Conservation (phyloP, 1,140 invertebrate species). For the Solen grandis region DNA sequence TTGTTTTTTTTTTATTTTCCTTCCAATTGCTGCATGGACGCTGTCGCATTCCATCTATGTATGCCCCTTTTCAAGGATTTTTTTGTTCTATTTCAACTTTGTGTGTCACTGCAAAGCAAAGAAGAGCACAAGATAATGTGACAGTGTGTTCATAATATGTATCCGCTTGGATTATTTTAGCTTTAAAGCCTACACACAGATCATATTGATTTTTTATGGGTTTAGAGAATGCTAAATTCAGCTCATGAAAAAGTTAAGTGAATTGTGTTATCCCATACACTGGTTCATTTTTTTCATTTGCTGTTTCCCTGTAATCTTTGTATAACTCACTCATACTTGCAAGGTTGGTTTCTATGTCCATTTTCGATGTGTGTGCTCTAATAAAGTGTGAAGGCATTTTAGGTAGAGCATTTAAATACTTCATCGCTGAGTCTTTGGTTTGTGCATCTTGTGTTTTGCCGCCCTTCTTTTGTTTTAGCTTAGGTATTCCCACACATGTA, state of each 20-base stretch:
- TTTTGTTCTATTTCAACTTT: constrained; percentile 50
- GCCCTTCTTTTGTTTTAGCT: too few relatives aligned
- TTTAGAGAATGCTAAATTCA: constrained; percentile 33
- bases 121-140: constrained; percentile 18
- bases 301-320: neutral
- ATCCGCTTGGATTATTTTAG: constrained; percentile 4
- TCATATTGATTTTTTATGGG: constrained; percentile 43
- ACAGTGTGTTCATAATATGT: constrained; percentile 25
- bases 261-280: constrained; percentile 10
- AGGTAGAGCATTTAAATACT: too few relatives aligned
- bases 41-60: constrained; percentile 57
- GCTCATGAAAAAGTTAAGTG: constrained; percentile 19
- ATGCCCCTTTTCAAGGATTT: constrained; percentile 57
- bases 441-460: too few relatives aligned
- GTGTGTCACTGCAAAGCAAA: constrained; percentile 29
- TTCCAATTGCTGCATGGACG: constrained; percentile 53
- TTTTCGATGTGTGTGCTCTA: constrained; percentile 11
- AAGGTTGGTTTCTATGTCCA: constrained; percentile 14
- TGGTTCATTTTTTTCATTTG: neutral
- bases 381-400: constrained; percentile 32
- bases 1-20: constrained; percentile 40
- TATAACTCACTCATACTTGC: constrained; percentile 20
- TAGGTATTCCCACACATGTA: too few relatives aligned
- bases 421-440: too few relatives aligned
- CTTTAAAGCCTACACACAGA: constrained; percentile 10